Base-by-base conservation (phyloP, 1,140 invertebrate genomes). In the Pogonomyrmex barbatus region DNA sequence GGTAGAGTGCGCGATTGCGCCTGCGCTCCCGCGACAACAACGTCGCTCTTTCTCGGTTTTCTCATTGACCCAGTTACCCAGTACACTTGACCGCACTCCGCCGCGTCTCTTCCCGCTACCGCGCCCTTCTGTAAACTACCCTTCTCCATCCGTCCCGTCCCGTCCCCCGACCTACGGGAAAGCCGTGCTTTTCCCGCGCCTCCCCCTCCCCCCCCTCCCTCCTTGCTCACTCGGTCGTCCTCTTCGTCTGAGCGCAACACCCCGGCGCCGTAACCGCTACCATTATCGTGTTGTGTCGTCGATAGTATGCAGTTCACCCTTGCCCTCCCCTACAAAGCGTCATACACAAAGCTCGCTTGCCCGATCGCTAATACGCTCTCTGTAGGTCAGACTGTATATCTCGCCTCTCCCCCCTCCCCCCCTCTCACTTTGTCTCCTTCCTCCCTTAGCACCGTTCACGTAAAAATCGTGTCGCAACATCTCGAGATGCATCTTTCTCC, bases 61-160 rank as follows among this genome's bases (percentile, higher is more conserved):
- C 92, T 94, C 94, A 94, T 94, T 95, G 94, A 95, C 94, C 94
- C 85, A 95, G 93, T 95, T 95, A 95, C 94, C 94, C 92, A 94
- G 93, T 95, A 94, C 94, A 95, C 94, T 95, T 95, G 94, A 94
- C 94, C 94, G 94, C 93, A 93, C 92, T 93, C 86, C 84, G 83
- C 65, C 77, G 76, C 68, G 63, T 88, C 83, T 77, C 86, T 90
- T 70, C 85, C 71, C 62, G 76, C 62, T 75, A 9, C 60, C 71
- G 47, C 79, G 84, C 79, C 87, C 87, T 87, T 89, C 87, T 88
- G 90, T 76, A 82, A 24, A 81, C 78, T 67, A 89, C 88, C 81
- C 85, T 86, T 84, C 85, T 42, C 88, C 70, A 42, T 84, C 79
- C 71, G 36, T 67, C 68, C 76, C 62, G 39, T 63, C 62, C 56